Conservation (phyloP, 2,113 vertebrate species). For the Eudyptes chrysolophus region DNA sequence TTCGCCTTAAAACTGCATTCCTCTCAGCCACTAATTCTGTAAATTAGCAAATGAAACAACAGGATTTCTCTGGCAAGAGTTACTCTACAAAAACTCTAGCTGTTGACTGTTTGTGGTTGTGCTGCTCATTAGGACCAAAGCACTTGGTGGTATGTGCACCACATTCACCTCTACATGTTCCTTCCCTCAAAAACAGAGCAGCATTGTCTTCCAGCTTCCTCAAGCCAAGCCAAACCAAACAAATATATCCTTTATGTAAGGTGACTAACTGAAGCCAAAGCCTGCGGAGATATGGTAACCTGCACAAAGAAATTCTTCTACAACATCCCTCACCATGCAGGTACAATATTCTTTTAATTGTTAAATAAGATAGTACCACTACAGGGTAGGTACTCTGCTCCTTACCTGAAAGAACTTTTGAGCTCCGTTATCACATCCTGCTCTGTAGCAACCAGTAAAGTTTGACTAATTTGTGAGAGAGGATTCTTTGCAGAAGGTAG, state of each 20-base stretch:
- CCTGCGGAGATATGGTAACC: neutral
- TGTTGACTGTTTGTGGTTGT: neutral
- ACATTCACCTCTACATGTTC: accelerated
- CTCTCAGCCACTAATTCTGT: neutral
- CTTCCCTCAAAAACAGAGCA: neutral
- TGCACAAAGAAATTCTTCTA: neutral
- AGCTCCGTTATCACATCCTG: neutral
- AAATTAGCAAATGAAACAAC: neutral
- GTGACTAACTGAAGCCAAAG: neutral
- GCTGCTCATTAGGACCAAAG: neutral
- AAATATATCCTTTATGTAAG: neutral
- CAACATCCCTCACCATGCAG: neutral
- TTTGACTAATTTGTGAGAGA: neutral
- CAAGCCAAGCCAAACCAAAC: neutral
- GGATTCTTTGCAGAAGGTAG: neutral
- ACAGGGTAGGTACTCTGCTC: no score
- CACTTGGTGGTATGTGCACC: accelerated
- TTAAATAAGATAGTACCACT: no score
- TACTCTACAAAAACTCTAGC: neutral
- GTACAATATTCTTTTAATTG: neutral
- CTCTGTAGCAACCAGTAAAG: neutral
- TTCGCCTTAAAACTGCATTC: neutral
- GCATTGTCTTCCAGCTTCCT: neutral
- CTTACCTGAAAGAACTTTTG: neutral
- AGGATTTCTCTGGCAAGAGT: neutral